Conservation (phyloP, 2,888 invertebrate species). For the Cephus sareptanus region DNA sequence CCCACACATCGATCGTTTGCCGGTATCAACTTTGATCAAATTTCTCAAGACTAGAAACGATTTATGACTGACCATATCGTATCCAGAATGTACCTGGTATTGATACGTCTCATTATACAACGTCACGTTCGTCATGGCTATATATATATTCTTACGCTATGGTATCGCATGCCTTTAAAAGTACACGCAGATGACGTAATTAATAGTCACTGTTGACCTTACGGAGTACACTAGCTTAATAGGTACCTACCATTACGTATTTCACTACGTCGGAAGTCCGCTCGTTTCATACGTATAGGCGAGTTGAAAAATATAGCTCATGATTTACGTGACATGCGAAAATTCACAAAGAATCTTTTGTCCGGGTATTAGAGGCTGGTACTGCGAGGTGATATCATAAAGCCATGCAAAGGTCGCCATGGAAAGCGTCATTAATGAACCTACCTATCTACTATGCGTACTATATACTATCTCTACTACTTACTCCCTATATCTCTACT, state of each 20-base stretch:
- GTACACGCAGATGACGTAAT: slow-evolving; percentile 41
- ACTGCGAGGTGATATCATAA: background rate
- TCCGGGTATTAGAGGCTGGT: background rate
- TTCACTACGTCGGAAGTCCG: slow-evolving; percentile 23
- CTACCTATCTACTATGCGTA: background rate
- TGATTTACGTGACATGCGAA: background rate
- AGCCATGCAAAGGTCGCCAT: background rate
- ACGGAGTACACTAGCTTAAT: slow-evolving; percentile 41
- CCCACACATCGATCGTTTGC: background rate
- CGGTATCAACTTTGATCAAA: background rate
- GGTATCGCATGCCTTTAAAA: background rate
- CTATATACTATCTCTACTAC: background rate
- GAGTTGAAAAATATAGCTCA: background rate
- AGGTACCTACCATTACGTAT: slow-evolving; percentile 33
- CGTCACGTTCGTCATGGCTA: background rate
- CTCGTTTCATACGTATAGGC: background rate
- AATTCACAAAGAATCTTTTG: background rate
- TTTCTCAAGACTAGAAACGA: background rate
- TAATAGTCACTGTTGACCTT: slow-evolving; percentile 44
- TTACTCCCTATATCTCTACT: background rate
- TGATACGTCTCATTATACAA: background rate
- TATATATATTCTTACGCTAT: background rate
- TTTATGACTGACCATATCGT: background rate
- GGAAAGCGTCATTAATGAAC: background rate
- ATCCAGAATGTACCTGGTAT: background rate